phyloP scores from a whole-genome alignment of 2,797 vertebrate species.

The Falco cherrug region DNA sequence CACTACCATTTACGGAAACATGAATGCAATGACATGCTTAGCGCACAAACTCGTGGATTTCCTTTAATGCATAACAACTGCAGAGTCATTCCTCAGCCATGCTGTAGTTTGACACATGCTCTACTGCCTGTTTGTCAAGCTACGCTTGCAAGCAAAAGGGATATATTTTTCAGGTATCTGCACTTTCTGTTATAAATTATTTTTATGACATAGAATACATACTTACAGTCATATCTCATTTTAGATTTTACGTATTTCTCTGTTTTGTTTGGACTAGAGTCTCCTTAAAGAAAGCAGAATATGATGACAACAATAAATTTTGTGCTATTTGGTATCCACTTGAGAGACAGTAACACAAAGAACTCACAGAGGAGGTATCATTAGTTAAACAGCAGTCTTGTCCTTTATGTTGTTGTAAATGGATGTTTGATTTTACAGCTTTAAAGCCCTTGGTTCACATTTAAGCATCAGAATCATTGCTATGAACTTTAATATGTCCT shows the following conservation, averaged over 20 bases:
- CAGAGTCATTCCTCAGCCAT: not conserved
- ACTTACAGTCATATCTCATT: not conserved
- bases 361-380: not conserved
- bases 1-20: not conserved
- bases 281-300: not conserved
- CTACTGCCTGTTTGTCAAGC: not conserved
- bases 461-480: not conserved
- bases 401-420: not conserved
- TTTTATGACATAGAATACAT: not conserved
- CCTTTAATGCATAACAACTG: not conserved
- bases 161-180: not conserved
- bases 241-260: not conserved
- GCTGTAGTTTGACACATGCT: not conserved
- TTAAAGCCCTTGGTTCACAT: not conserved
- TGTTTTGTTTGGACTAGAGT: not conserved
- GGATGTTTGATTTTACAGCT: not conserved
- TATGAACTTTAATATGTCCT: not conserved
- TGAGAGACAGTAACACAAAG: not conserved
- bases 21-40: not conserved
- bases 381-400: slow-evolving; percentile 7
- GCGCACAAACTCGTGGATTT: not conserved
- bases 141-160: not conserved
- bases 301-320: not conserved
- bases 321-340: not conserved
- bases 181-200: not conserved